phyloP scores from a whole-genome alignment of 2,888 invertebrate species.

The Dusona sp. region DNA sequence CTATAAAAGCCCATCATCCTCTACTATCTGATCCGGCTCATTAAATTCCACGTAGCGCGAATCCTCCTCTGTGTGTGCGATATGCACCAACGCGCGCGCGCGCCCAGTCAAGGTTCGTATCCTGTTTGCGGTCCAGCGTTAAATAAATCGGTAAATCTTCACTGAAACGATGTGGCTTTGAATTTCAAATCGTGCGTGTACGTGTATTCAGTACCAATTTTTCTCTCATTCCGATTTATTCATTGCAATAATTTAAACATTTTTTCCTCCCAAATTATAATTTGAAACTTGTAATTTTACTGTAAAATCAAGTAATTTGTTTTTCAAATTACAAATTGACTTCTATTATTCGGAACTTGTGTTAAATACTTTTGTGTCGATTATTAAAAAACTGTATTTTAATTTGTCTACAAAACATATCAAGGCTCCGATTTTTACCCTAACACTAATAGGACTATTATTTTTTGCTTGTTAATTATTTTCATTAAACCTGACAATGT shows the following conservation, averaged over 20 bases:
- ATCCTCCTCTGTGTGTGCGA: slow-evolving; percentile 13
- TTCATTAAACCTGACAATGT: neutral
- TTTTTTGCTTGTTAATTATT: neutral
- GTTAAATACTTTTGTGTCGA: neutral
- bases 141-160: slow-evolving; percentile 34
- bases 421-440: neutral
- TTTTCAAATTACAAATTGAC: neutral
- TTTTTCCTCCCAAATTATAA: neutral
- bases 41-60: slow-evolving; percentile 56
- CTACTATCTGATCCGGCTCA: slow-evolving; percentile 67
- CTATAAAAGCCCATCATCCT: slow-evolving; percentile 32
- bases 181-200: slow-evolving; percentile 37
- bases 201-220: slow-evolving; percentile 26
- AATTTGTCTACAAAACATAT: neutral
- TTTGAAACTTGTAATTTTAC: neutral
- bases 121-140: slow-evolving; percentile 37
- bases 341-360: neutral
- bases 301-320: neutral
- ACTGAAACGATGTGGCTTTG: slow-evolving; percentile 40
- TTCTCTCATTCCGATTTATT: slow-evolving; percentile 27
- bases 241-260: neutral
- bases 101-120: slow-evolving; percentile 30
- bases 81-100: slow-evolving; percentile 24
- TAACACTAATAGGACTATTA: neutral
- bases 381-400: neutral